Conservation (phyloP, 2,113 vertebrate species). For the Monarcha castaneiventris region DNA sequence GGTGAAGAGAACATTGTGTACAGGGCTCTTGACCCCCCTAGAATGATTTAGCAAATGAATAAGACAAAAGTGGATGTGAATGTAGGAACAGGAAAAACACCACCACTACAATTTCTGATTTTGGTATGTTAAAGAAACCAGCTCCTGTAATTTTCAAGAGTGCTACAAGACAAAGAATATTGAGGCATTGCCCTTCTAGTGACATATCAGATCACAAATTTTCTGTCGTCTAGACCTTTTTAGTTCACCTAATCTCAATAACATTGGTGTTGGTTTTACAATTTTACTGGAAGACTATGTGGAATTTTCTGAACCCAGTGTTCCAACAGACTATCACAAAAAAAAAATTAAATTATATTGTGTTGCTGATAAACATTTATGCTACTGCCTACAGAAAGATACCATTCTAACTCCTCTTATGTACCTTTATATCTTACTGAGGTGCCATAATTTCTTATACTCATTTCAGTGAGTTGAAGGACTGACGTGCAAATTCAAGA, state of each 20-base stretch:
- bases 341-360: fast-evolving
- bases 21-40: not conserved
- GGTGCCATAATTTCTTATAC: not conserved
- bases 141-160: not conserved
- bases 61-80: not conserved
- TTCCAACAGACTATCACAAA: not conserved
- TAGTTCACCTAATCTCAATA: not conserved
- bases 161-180: not conserved
- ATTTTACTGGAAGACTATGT: not conserved
- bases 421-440: not conserved
- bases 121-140: not conserved
- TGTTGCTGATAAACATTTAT: not conserved
- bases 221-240: not conserved
- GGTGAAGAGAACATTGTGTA: not conserved
- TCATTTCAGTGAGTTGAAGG: not conserved
- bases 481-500: not conserved
- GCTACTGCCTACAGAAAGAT: not conserved
- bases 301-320: no score
- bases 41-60: not conserved
- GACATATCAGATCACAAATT: not conserved
- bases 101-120: not conserved
- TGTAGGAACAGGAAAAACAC: not conserved
- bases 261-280: not conserved
- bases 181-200: not conserved
- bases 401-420: not conserved